Evolutionary conservation across 2,888 invertebrate genomes (phyloP).

Genomic region (Stenurella melanura): DNA sequence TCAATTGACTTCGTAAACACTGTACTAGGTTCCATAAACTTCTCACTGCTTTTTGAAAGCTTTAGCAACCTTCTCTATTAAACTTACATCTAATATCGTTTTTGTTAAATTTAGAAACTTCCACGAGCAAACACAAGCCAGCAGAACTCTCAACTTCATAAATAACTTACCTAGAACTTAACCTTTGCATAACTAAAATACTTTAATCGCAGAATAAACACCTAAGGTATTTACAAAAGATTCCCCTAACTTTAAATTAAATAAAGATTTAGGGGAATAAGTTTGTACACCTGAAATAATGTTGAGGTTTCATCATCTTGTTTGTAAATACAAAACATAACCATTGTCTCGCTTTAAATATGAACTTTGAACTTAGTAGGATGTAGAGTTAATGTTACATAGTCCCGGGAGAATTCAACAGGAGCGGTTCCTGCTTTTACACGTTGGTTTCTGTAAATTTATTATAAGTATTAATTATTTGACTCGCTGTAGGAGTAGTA

Average conservation of each 20-base stretch:
- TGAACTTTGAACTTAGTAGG: no score
- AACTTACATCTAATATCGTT: background rate
- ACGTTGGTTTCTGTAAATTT: no score
- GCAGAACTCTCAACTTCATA: background rate
- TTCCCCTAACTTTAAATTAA: background rate
- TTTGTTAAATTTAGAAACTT: slow-evolving; percentile 2
- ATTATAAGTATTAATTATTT: no score
- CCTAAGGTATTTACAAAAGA: background rate
- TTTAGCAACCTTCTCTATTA: background rate
- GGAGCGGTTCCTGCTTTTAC: no score
- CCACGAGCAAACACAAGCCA: background rate
- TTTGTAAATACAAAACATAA: background rate
- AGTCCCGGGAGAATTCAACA: no score
- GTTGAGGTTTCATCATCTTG: background rate
- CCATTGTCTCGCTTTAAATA: background rate
- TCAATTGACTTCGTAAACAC: background rate
- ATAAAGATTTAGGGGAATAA: background rate
- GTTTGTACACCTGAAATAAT: background rate
- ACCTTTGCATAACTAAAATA: background rate
- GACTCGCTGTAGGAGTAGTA: no score
- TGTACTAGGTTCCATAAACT: background rate
- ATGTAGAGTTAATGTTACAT: no score
- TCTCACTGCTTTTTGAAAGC: background rate
- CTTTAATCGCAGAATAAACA: background rate
- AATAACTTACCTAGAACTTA: background rate